Evolutionary conservation across 2,797 vertebrate species (phyloP).

Genomic region (Eidolon dupreanum): DNA sequence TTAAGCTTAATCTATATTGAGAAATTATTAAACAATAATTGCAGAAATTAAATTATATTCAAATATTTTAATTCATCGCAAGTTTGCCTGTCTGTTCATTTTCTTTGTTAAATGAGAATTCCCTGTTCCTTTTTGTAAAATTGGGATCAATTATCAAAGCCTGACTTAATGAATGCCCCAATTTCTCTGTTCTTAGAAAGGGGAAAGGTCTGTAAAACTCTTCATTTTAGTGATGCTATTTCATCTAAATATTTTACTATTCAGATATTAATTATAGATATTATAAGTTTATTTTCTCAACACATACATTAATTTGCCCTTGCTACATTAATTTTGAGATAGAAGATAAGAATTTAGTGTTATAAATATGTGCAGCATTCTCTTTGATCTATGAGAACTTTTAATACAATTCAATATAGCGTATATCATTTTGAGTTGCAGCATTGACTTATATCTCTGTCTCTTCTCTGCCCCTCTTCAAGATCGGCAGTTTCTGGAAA

Average conservation of each 20-base stretch:
- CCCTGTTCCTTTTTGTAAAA: neutral
- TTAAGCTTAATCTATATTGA: neutral
- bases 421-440: neutral
- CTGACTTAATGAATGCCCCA: neutral
- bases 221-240: neutral
- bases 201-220: neutral
- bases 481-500: slow-evolving; percentile 4
- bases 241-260: neutral
- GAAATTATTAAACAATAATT: slow-evolving; percentile 24
- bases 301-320: neutral
- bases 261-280: neutral
- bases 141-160: neutral
- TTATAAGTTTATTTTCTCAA: slow-evolving; percentile 20
- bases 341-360: neutral
- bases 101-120: slow-evolving; percentile 44
- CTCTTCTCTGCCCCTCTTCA: neutral
- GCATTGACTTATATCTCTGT: slow-evolving; percentile 11
- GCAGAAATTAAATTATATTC: neutral
- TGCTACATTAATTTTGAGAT: slow-evolving; percentile 22
- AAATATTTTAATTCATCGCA: neutral
- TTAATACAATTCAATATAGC: neutral
- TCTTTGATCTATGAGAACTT: slow-evolving; percentile 14
- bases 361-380: neutral
- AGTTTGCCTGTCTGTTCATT: slow-evolving; percentile 9
- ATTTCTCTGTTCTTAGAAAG: neutral